These are phyloP conservation scores for Lepidurus arcticus DNA, from an alignment of 1,140 invertebrate genomes.

Conservation along the genomic window DNA sequence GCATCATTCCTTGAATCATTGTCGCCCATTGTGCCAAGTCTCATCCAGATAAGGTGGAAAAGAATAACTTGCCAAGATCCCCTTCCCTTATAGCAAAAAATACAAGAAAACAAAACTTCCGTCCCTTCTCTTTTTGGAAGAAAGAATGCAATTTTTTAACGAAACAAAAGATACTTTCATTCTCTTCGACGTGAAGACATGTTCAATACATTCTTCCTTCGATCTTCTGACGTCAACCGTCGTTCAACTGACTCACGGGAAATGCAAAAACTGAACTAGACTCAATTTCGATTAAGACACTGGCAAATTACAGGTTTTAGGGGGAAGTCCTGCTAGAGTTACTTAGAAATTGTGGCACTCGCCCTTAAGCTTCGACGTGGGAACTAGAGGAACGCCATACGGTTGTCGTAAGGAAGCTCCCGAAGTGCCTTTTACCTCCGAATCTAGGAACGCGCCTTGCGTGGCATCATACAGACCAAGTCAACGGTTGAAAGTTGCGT, in stretches of 20 bases:
- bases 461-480: background rate
- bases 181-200: background rate
- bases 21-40: too few species aligned
- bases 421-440: background rate
- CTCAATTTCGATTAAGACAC: too few species aligned
- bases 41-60: too few species aligned
- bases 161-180: background rate
- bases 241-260: background rate
- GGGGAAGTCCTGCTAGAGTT: too few species aligned
- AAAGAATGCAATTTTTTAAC: too few species aligned
- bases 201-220: background rate
- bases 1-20: too few species aligned
- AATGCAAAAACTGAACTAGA: background rate
- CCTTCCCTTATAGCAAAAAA: too few species aligned
- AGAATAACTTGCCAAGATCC: too few species aligned
- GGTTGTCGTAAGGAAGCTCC: background rate
- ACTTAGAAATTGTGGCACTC: too few species aligned
- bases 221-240: background rate
- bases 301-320: background rate
- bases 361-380: too few species aligned
- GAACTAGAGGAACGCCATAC: background rate
- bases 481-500: background rate
- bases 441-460: background rate
- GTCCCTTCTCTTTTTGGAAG: too few species aligned
- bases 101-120: too few species aligned